Percentiles rank a stretch among this genome's conserved stretches.
Conservation (phyloP, 2,888 invertebrate genomes). For the Nephrotoma appendiculata region DNA sequence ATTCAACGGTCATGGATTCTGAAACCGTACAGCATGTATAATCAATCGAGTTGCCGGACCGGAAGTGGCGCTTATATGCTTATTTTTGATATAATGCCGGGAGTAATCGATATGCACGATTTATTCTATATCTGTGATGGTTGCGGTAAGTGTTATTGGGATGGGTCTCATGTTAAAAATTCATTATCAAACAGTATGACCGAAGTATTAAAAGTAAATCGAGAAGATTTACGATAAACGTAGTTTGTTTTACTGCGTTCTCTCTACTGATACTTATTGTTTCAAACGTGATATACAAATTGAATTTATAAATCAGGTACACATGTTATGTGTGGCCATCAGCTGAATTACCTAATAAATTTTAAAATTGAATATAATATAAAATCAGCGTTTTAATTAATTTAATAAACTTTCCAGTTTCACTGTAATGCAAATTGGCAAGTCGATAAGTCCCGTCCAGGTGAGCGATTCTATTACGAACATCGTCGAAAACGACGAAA, state of each 20-base stretch:
- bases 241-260: neutral
- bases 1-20: neutral
- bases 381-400: neutral
- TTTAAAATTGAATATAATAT: neutral
- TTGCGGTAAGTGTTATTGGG: conserved; percentile 20
- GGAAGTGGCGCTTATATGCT: conserved; percentile 10
- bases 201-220: conserved; percentile 7
- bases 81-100: conserved; percentile 26
- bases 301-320: neutral
- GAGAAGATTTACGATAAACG: neutral
- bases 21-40: neutral
- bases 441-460: too few relatives aligned
- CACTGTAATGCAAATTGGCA: too few relatives aligned
- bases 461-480: too few relatives aligned
- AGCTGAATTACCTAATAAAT: neutral
- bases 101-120: conserved; percentile 17
- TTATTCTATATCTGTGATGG: conserved; percentile 13
- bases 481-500: too few relatives aligned
- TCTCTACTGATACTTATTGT: neutral
- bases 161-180: conserved; percentile 12
- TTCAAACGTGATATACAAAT: neutral
- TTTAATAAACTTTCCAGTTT: neutral
- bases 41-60: conserved; percentile 3
- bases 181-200: conserved; percentile 9
- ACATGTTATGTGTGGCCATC: neutral